phyloP scores from a whole-genome alignment of 1,140 invertebrate genomes.

The Drosophila serrata region DNA sequence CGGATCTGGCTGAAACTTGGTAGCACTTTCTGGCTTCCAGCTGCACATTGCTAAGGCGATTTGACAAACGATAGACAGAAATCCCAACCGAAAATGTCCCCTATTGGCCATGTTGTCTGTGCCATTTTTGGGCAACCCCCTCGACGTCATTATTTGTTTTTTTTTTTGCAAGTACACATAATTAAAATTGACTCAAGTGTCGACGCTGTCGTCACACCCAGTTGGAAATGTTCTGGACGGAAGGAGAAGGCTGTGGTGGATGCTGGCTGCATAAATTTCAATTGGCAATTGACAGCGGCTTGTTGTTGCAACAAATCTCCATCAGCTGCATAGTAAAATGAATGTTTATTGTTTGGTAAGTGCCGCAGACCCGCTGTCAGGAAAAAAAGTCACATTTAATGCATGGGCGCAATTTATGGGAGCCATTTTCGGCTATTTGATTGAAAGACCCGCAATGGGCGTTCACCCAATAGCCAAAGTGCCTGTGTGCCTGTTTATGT shows the following conservation, averaged over 20 bases:
- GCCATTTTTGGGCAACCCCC: conserved; percentile 78
- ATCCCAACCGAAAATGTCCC: conserved; percentile 6
- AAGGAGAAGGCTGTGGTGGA: not conserved
- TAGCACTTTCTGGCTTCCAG: conserved; percentile 26
- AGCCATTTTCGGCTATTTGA: conserved; percentile 77
- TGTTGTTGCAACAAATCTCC: conserved; percentile 76
- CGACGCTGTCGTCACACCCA: conserved; percentile 75
- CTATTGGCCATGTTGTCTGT: conserved; percentile 47
- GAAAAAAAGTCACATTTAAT: conserved; percentile 65
- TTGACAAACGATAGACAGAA: conserved; percentile 62
- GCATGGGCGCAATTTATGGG: conserved; percentile 71
- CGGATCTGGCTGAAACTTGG: conserved; percentile 29
- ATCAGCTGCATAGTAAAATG: conserved; percentile 75
- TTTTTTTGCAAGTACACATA: conserved; percentile 65
- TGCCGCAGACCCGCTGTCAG: conserved; percentile 53
- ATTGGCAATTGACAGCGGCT: conserved; percentile 66
- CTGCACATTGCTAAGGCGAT: conserved; percentile 60
- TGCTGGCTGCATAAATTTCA: conserved; percentile 70
- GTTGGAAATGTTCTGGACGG: conserved; percentile 52
- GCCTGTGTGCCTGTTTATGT: conserved; percentile 22
- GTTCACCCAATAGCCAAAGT: conserved; percentile 65
- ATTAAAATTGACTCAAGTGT: conserved; percentile 83
- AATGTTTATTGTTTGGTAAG: conserved; percentile 84
- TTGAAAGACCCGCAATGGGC: conserved; percentile 76
- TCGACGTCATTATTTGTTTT: conserved; percentile 78